Evolutionary conservation across 2,113 vertebrate species (phyloP), one percentile per base, ranked within the genome.

Genomic region (Saimiri boliviensis): DNA sequence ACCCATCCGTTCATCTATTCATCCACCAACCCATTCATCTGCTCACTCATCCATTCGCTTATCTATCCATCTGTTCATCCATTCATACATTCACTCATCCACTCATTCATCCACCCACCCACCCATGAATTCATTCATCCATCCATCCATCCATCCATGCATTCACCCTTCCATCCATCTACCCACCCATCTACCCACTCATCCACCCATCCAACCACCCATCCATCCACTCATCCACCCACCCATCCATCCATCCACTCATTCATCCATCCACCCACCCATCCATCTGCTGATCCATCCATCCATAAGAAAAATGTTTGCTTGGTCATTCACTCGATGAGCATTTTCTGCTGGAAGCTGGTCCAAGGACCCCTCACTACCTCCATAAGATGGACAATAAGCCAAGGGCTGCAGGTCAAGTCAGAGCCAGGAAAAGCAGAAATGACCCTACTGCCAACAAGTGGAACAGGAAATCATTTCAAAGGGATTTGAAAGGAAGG

Each of bases 71-170:
- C 6, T 17, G 19, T 0, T 1, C 52, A 54, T 5, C 19, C 21
- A 58, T 0, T 0, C 21, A 58, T 23, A 0, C 2, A 56, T 23
- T 3, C 56, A 21, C 23, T 5, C 58, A 60, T 60, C 23, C 4
- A 60, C 0, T 7, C 58, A 60, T 4, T 7, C 23, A 56, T 1
- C 20, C 54, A 56, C 7, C 2, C 20, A 23, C 1, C 0, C 8
- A 1, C 3, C 54, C 7, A 21, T 1, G n/a, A n/a, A n/a, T n/a
- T n/a, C n/a, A n/a, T n/a, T 0, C 6, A 56, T 19, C 2, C 20
- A 23, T 3, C 0, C 8, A 1, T 8, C 54, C 7, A 21, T 1
- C 1, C 20, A 56, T 8, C 6, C 20, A 56, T 8, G 0, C 20
- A 8, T 0, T 2, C 54, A 21, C 1, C 20, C 8, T 8, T 7